These are phyloP conservation scores for Zelleria hepariella DNA, from an alignment of 2,888 invertebrate species.

Conservation along the genomic window DNA sequence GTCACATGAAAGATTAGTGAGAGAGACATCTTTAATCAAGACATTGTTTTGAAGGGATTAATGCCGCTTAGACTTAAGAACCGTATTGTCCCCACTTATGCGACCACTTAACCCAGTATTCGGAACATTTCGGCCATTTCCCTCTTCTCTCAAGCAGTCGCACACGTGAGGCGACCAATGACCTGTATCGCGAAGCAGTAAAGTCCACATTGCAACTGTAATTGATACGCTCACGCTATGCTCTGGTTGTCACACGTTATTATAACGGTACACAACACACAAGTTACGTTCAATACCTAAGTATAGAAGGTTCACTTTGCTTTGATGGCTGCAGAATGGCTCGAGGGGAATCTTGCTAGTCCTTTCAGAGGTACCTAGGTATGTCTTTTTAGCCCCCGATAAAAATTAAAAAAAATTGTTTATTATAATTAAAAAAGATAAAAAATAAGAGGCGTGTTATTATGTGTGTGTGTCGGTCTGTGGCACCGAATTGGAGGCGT, in stretches of 20 bases:
- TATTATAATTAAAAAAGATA: no score
- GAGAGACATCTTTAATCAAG: no score
- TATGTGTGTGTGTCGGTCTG: no score
- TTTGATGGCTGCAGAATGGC: no score
- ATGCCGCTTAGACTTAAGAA: not conserved
- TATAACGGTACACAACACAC: constrained; percentile 9
- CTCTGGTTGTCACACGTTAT: constrained; percentile 9
- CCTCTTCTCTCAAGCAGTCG: not conserved
- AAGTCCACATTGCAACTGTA: not conserved
- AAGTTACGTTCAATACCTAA: not conserved
- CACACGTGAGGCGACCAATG: not conserved
- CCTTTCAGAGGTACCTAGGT: no score
- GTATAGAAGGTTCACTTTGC: not conserved
- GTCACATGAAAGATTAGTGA: no score
- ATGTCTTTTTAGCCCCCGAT: no score
- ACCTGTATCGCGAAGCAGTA: not conserved
- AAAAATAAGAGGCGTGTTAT: no score
- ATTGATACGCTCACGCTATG: constrained; percentile 3
- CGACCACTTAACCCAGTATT: not conserved
- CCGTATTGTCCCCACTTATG: no score
- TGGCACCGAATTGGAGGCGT: no score
- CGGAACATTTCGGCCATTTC: not conserved
- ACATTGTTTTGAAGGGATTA: not conserved
- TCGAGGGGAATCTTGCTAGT: no score
- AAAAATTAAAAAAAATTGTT: no score